A percentile compares a stretch with the other conserved stretches of the same genome.
Evolutionary conservation across 2,113 vertebrate species (phyloP).

Genomic region (Scomber japonicus): DNA sequence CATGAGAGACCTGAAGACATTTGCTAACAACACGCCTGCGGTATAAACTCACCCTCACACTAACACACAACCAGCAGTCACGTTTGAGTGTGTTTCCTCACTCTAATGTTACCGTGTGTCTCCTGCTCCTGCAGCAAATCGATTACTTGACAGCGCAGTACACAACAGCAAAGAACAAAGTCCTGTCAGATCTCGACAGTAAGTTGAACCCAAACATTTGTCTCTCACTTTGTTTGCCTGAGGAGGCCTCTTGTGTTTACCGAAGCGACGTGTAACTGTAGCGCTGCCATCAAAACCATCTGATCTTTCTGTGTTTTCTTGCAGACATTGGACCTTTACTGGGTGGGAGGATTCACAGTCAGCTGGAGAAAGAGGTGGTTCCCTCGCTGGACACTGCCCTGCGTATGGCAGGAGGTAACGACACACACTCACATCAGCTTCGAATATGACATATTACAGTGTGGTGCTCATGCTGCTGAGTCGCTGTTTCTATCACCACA

Average conservation of each 20-base stretch:
- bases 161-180: conserved; percentile 91
- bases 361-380: conserved; percentile 87
- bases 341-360: conserved; percentile 87
- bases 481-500: too few species aligned
- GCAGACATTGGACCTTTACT: conserved; percentile 91
- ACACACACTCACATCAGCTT: neutral
- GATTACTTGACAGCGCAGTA: conserved; percentile 91
- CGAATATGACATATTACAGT: neutral
- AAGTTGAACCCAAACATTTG: conserved; percentile 74
- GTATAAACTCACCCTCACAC: conserved; percentile 78
- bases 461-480: too few species aligned
- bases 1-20: conserved; percentile 90
- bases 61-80: neutral
- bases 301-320: conserved; percentile 14
- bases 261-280: neutral
- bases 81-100: too few species aligned
- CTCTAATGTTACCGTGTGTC: conserved; percentile 3
- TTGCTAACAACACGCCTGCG: conserved; percentile 89
- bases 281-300: neutral
- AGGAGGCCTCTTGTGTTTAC: neutral
- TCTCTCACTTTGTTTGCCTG: conserved; percentile 1
- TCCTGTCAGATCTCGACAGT: conserved; percentile 93
- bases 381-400: conserved; percentile 89
- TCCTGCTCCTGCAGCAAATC: conserved; percentile 89
- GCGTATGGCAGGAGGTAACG: conserved; percentile 91